Evolutionary conservation across 2,113 vertebrate genomes (phyloP), one percentile per base, ranked within the genome.

Genomic region (Carollia perspicillata): DNA sequence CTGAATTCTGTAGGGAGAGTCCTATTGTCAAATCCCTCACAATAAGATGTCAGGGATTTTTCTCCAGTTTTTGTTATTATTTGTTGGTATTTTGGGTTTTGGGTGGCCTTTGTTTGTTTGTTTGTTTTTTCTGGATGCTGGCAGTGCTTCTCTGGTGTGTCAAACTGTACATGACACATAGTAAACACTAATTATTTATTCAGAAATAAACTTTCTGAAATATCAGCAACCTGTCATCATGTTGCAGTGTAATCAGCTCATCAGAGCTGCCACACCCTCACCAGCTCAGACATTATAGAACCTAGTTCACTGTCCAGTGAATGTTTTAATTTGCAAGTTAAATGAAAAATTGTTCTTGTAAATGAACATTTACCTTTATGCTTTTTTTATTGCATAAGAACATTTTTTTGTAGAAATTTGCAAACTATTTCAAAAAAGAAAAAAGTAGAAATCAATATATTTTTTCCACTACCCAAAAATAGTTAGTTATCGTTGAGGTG

Each of bases 351-450:
- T 80, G 18, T 37, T 22, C 11, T 81, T 90, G 23, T 20, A 63
- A 63, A 68, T 81, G 58, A 94, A 40, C 2, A 35, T 37, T 65
- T 60, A 42, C 22, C 11, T 49, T 77, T 89, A 84, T 77, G 8
- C 40, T 74, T 20, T 92, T 89, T 89, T 47, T 79, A n/a, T 66
- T 95, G 37, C 1, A 53, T 66, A 71, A 63, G 2, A 44, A 49
- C 18, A 65, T 83, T 83, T 71, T 71, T 23, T 90, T 87, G 1
- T 90, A 68, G 42, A 95, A 94, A 80, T 84, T 92, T 94, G 37
- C n/a, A n/a, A 87, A 44, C 17, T 90, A 86, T 22, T 84, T 90
- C 51, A 81, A 40, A 94, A 90, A 93, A 93, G 86, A 72, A 89
- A 95, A 88, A 86, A 75, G 58, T 72, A 65, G 37, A 71, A 75